Conservation (phyloP, 2,888 invertebrate species). For the Dicycla oo region DNA sequence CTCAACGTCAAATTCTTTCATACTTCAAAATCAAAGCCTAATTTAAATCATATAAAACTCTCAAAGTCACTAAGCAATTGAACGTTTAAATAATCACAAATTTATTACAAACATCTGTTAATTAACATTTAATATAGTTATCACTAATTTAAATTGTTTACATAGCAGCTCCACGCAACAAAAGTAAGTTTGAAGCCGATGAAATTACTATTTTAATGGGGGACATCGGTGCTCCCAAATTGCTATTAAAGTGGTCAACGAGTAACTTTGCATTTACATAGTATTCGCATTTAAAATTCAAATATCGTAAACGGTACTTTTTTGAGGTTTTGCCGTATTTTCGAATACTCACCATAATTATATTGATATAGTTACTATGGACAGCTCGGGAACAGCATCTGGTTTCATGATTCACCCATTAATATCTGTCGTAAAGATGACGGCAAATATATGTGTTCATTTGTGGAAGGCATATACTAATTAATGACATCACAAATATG, state of each 20-base stretch:
- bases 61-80: conserved; percentile 4
- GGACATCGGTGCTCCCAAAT: conserved; percentile 24
- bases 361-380: background rate
- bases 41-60: conserved; percentile 3
- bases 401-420: background rate
- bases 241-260: background rate
- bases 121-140: conserved; percentile 14
- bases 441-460: background rate
- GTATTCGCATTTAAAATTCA: background rate
- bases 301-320: background rate
- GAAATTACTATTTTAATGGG: conserved; percentile 27
- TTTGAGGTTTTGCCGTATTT: background rate
- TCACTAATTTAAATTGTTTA: conserved; percentile 34
- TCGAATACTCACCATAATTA: too few species aligned
- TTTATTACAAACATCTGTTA: conserved; percentile 22
- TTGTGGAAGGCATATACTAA: background rate
- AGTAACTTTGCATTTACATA: background rate
- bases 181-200: conserved; percentile 20
- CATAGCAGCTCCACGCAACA: conserved; percentile 20
- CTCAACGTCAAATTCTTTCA: background rate
- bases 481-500: background rate
- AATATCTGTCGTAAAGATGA: background rate
- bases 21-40: background rate
- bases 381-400: background rate
- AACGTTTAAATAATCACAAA: conserved; percentile 15